Percentiles rank a stretch among this genome's conserved stretches.
These are phyloP conservation scores for Muscidifurax raptorellus DNA, from an alignment of 1,140 invertebrate species.

Conservation along the genomic window DNA sequence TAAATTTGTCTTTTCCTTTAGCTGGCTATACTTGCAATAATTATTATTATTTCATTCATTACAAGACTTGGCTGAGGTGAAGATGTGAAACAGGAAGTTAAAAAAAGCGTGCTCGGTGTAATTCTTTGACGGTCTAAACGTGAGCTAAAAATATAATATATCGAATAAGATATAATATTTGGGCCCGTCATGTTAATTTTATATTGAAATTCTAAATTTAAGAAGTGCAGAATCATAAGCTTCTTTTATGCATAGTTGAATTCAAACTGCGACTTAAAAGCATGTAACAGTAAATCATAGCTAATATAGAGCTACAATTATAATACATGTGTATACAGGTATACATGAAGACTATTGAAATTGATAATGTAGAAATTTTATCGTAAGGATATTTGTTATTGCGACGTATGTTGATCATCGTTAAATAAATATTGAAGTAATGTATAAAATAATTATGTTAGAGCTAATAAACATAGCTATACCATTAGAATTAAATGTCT, in stretches of 20 bases:
- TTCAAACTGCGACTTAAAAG: neutral
- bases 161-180: neutral
- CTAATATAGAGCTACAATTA: neutral
- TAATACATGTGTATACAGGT: slow-evolving; percentile 1
- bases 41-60: no score
- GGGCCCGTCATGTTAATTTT: neutral
- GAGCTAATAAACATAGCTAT: neutral
- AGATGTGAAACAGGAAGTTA: neutral
- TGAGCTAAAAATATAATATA: neutral
- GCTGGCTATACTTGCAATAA: no score
- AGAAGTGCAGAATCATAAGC: neutral
- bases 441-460: neutral
- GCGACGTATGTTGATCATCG: neutral
- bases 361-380: neutral
- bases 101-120: neutral
- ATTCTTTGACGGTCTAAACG: neutral
- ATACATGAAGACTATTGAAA: slow-evolving; percentile 2
- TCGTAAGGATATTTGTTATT: neutral
- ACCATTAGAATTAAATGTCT: neutral
- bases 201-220: neutral
- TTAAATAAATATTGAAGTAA: neutral
- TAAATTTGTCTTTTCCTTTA: no score
- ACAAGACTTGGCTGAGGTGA: no score
- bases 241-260: neutral
- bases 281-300: neutral